Evolutionary conservation across 2,888 invertebrate species (phyloP), one percentile per base, ranked within the genome.

Genomic region (Habroteleia sp.): DNA sequence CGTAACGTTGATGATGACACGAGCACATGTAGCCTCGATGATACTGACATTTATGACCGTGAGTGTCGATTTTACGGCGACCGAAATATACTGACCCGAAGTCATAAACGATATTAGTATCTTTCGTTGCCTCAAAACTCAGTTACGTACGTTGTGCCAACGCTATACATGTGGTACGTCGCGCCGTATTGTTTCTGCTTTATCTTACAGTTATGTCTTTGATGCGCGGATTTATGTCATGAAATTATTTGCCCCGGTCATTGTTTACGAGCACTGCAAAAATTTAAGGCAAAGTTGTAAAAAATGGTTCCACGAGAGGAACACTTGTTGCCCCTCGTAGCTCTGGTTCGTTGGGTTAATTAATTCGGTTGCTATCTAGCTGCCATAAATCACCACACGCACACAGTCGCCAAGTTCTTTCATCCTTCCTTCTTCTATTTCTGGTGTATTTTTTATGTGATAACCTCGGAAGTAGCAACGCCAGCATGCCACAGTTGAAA

Each of bases 21-120:
- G 52, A 58, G 58, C 62, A 54, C 71, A 37, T 62, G 54, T 62
- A 54, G 25, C 50, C 33, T 39, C 41, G 6, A 63, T 35, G 50
- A 63, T 48, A 48, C 13, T 42, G 73, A 66, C 73, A 41, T 65
- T 73, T 73, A 73, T 31, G 31, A 44, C n/a, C 16, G 52, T 7
- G 58, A 52, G 58, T 66, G 65, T 60, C 73, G 65, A 73, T 73
- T 73, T 73, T 66, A 73, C 25, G 65, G 35, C 25, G n/a, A 17
- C 37, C 73, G 13, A 60, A 73, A 73, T 73, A 73, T 52, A 60
- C 66, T 75, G 71, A 54, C 65, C 54, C 42, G 48, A 54, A 39
- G 48, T 37, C 54, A 16, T 56, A 50, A 74, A 74, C 56, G 17
- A 60, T 46, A 52, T 65, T 58, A 25, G 25, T 73, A 25, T 60